phyloP scores from a whole-genome alignment of 2,797 vertebrate species.

The Glossophaga mutica region DNA sequence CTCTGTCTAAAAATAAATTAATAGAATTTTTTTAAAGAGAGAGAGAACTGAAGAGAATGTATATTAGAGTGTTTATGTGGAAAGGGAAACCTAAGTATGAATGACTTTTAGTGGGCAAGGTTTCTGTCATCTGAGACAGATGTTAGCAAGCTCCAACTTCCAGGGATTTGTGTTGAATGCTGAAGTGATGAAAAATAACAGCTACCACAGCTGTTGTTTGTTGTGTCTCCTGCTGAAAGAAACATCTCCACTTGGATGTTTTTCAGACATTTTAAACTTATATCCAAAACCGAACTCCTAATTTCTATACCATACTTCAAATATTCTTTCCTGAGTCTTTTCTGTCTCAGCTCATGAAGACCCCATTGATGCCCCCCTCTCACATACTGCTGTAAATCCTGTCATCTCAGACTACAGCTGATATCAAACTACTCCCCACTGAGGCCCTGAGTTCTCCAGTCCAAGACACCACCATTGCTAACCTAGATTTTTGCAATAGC shows the following conservation, averaged over 20 bases:
- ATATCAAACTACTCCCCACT: background rate
- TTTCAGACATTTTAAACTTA: conserved; percentile 32
- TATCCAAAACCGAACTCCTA: background rate
- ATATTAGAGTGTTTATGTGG: background rate
- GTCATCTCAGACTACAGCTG: background rate
- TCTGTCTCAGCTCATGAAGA: background rate
- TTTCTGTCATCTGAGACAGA: conserved; percentile 42
- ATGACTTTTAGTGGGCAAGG: background rate
- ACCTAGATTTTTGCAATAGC: conserved; percentile 15
- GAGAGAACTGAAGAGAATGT: background rate
- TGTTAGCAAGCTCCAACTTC: background rate
- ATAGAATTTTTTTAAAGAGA: background rate
- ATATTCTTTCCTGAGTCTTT: conserved; percentile 17
- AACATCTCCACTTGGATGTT: conserved; percentile 25
- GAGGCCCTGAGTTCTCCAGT: background rate
- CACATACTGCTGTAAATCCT: background rate
- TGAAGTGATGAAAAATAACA: conserved; percentile 35
- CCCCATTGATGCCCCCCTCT: background rate
- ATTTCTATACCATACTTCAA: background rate
- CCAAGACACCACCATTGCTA: background rate
- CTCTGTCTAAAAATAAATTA: background rate
- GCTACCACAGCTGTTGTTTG: conserved; percentile 36
- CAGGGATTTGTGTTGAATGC: background rate
- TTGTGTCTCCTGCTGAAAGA: conserved; percentile 41
- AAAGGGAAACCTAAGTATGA: background rate